phyloP scores from a whole-genome alignment of 2,888 invertebrate species.

The Tetanocera ferruginea region DNA sequence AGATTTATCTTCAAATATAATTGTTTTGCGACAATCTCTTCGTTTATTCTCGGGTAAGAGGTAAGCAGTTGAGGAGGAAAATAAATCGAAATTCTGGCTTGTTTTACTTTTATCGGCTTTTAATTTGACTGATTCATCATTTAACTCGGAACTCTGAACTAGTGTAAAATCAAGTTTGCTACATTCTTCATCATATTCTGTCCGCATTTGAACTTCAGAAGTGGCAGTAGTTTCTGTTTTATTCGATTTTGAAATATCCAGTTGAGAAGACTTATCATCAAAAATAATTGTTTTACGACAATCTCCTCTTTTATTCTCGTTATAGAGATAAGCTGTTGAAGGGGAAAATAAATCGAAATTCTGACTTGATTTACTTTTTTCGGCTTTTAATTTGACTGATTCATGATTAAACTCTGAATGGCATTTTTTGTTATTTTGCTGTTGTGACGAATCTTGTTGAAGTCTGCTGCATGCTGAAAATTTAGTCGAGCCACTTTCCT shows the following conservation, averaged over 20 bases:
- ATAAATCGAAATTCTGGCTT: background rate
- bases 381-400: background rate
- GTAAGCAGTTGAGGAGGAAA: background rate
- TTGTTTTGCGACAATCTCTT: background rate
- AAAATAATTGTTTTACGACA: slow-evolving; percentile 8
- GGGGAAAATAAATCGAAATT: background rate
- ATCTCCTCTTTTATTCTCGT: background rate
- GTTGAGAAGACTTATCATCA: background rate
- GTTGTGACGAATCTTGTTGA: background rate
- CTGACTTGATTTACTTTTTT: background rate
- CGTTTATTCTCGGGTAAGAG: too few species aligned
- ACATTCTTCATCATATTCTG: too few species aligned
- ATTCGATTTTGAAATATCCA: slow-evolving; percentile 1
- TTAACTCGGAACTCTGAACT: too few species aligned
- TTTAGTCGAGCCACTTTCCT: too few species aligned
- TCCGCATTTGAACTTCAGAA: too few species aligned
- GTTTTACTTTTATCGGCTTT: background rate
- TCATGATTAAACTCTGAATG: too few species aligned
- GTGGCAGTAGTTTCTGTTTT: background rate
- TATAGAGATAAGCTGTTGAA: background rate
- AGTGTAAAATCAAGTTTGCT: slow-evolving; percentile 7
- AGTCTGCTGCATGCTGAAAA: too few species aligned
- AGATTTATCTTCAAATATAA: background rate
- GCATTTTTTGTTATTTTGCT: background rate
- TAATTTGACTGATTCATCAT: too few species aligned